Evolutionary conservation across 1,140 invertebrate species (phyloP).

Genomic region (Paraescarpia echinospica): DNA sequence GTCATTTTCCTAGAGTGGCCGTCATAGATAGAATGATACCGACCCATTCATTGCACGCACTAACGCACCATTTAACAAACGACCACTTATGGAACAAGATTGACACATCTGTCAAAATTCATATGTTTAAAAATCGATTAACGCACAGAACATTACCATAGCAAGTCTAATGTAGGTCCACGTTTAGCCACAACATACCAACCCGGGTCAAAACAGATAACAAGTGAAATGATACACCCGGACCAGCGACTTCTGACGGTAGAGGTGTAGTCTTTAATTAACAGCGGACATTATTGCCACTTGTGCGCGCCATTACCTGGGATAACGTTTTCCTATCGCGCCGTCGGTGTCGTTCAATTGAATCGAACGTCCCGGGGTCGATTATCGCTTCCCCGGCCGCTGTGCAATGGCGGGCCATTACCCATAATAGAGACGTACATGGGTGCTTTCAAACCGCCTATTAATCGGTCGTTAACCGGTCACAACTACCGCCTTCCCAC

Average conservation of each 20-base stretch:
- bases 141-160: not conserved
- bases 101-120: not conserved
- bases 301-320: not conserved
- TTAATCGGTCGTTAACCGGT: not conserved
- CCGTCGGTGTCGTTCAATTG: not conserved
- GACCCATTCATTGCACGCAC: not conserved
- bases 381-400: not conserved
- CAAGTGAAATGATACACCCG: not conserved
- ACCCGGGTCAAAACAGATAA: not conserved
- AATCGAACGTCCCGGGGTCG: not conserved
- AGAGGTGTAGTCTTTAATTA: not conserved
- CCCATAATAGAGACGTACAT: not conserved
- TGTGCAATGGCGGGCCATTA: not conserved
- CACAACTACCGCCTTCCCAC: not conserved
- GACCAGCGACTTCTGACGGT: not conserved
- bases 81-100: not conserved
- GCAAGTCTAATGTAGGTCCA: not conserved
- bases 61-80: not conserved
- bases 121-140: not conserved
- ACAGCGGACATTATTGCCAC: not conserved
- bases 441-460: not conserved
- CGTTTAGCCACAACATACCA: not conserved
- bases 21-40: not conserved
- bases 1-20: not conserved
- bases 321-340: not conserved